Percentiles rank a stretch among this genome's conserved stretches.
Conservation (phyloP, 2,888 invertebrate genomes). For the Drosophila demipolita region DNA sequence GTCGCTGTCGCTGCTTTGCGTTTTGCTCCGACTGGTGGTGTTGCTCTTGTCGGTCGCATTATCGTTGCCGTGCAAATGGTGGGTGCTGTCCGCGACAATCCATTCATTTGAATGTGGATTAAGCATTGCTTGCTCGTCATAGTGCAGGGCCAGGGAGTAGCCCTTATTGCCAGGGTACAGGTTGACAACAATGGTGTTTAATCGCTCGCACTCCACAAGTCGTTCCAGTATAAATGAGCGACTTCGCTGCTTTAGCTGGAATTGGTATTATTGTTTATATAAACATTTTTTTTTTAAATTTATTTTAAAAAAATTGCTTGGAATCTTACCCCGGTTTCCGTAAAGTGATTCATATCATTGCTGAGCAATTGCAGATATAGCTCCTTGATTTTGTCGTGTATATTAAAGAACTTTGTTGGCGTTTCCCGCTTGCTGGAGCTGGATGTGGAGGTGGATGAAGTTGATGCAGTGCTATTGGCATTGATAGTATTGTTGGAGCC, state of each 20-base stretch:
- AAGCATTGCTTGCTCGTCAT: conserved; percentile 84
- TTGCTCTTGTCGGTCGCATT: conserved; percentile 31
- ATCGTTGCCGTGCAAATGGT: conserved; percentile 27
- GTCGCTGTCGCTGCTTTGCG: conserved; percentile 23
- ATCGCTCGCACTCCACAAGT: conserved; percentile 92
- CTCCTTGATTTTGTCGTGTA: conserved; percentile 84
- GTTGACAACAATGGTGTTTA: conserved; percentile 95
- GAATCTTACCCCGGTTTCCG: conserved; percentile 83
- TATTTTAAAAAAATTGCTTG: not conserved
- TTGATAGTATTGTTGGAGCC: conserved; percentile 43
- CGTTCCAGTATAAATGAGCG: conserved; percentile 92
- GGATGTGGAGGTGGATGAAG: conserved; percentile 28
- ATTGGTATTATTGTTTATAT: not conserved
- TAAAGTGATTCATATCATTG: conserved; percentile 83
- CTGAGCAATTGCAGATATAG: conserved; percentile 83
- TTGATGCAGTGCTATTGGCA: conserved; percentile 46
- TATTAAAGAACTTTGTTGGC: conserved; percentile 81
- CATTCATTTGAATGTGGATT: conserved; percentile 69
- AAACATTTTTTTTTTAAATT: too few relatives aligned
- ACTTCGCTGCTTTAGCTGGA: conserved; percentile 83
- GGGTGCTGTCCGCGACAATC: conserved; percentile 59
- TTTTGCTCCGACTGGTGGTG: conserved; percentile 51
- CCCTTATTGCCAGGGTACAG: conserved; percentile 97
- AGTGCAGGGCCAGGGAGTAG: conserved; percentile 88
- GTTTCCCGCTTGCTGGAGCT: conserved; percentile 52